These are phyloP conservation scores for Hybognathus amarus DNA, from an alignment of 2,797 vertebrate species.

Conservation along the genomic window DNA sequence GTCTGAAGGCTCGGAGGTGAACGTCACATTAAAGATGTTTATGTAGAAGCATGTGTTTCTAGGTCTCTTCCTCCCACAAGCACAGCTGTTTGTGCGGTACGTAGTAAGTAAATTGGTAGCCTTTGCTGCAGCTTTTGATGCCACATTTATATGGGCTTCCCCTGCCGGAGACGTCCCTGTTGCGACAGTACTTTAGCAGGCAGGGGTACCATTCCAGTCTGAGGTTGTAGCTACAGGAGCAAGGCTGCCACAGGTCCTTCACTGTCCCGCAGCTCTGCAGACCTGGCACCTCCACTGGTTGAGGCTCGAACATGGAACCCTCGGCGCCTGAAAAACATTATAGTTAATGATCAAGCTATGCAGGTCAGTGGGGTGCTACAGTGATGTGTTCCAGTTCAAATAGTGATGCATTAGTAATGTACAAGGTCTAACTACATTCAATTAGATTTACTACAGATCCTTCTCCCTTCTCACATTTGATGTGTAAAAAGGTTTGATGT, in stretches of 20 bases:
- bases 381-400: background rate
- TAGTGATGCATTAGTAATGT: background rate
- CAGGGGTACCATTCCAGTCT: conserved; percentile 97
- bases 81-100: conserved; percentile 93
- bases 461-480: background rate
- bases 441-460: background rate
- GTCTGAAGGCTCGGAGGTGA: conserved; percentile 35
- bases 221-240: conserved; percentile 87
- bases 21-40: conserved; percentile 22
- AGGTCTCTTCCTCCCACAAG: conserved; percentile 94
- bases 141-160: conserved; percentile 92
- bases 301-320: conserved; percentile 89
- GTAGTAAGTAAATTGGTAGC: conserved; percentile 89
- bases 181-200: conserved; percentile 94
- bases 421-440: background rate
- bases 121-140: conserved; percentile 98
- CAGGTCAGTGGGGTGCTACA: background rate
- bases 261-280: conserved; percentile 82
- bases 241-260: conserved; percentile 86
- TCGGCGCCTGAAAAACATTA: conserved; percentile 81
- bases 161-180: conserved; percentile 81
- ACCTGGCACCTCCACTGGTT: conserved; percentile 71
- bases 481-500: background rate
- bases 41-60: conserved; percentile 54
- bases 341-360: background rate